phyloP scores from a whole-genome alignment of 1,140 invertebrate species.

The Caenorhabditis briggsae region DNA sequence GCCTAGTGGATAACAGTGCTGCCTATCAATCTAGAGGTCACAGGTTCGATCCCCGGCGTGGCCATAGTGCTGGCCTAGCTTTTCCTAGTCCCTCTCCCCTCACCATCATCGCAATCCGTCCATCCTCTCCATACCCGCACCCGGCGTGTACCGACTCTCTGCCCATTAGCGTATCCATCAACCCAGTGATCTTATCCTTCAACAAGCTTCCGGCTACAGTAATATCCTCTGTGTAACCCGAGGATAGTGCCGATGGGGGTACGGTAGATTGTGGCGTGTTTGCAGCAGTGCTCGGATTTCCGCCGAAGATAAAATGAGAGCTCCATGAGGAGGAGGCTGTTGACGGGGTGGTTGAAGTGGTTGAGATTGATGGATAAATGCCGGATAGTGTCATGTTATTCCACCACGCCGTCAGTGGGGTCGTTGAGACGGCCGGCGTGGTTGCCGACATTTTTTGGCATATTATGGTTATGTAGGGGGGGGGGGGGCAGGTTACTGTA shows the following conservation, averaged over 20 bases:
- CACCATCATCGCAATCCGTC: conserved; percentile 34
- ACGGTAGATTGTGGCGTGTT: conserved; percentile 19
- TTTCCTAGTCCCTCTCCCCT: background rate
- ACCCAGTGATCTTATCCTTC: conserved; percentile 58
- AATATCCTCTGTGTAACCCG: conserved; percentile 68
- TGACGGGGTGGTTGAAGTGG: background rate
- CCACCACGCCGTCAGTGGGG: conserved; percentile 35
- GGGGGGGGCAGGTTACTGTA: background rate
- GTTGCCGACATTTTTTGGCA: conserved; percentile 44
- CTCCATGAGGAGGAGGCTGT: conserved; percentile 28
- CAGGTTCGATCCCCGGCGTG: no score
- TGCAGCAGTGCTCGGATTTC: background rate
- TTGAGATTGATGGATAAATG: conserved; percentile 25
- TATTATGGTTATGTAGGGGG: background rate
- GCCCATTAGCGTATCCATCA: conserved; percentile 59
- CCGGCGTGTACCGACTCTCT: background rate
- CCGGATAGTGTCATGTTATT: conserved; percentile 41
- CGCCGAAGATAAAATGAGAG: conserved; percentile 32
- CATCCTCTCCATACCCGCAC: conserved; percentile 18
- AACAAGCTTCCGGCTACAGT: conserved; percentile 66
- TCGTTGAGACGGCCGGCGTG: conserved; percentile 14
- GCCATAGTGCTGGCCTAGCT: no score
- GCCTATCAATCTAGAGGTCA: no score
- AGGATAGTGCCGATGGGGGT: conserved; percentile 27
- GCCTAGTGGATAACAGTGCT: background rate